Evolutionary conservation across 2,888 invertebrate species (phyloP).

Genomic region (Eupsilia transversa): DNA sequence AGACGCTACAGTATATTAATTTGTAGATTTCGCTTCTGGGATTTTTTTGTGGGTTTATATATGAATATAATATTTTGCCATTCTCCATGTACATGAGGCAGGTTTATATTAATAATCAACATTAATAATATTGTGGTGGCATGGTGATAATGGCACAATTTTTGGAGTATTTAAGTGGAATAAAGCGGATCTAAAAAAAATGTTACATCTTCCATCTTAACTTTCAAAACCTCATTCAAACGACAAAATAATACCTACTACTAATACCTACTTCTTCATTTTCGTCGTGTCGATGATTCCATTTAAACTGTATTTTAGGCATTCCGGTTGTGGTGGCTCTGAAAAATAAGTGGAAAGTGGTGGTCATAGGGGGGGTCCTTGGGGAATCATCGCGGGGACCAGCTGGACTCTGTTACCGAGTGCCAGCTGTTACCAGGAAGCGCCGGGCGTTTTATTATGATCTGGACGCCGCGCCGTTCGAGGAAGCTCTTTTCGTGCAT

Average conservation of each 20-base stretch:
- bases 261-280: background rate
- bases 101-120: no score
- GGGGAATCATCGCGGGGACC: no score
- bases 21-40: background rate
- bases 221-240: background rate
- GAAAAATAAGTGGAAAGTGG: no score
- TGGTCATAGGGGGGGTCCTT: no score
- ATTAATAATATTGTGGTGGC: background rate
- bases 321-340: no score
- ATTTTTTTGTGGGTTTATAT: background rate
- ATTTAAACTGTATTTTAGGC: no score
- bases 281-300: background rate
- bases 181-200: background rate
- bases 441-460: background rate
- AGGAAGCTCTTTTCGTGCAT: background rate
- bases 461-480: background rate
- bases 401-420: background rate
- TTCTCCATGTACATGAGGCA: background rate
- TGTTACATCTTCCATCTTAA: no score
- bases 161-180: background rate
- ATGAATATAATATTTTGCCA: background rate
- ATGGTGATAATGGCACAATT: background rate
- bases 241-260: background rate
- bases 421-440: background rate
- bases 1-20: slow-evolving; percentile 13